Percentiles rank a stretch among this genome's conserved stretches.
Conservation (phyloP, 1,140 invertebrate species). For the Coenobita brevimanus region DNA sequence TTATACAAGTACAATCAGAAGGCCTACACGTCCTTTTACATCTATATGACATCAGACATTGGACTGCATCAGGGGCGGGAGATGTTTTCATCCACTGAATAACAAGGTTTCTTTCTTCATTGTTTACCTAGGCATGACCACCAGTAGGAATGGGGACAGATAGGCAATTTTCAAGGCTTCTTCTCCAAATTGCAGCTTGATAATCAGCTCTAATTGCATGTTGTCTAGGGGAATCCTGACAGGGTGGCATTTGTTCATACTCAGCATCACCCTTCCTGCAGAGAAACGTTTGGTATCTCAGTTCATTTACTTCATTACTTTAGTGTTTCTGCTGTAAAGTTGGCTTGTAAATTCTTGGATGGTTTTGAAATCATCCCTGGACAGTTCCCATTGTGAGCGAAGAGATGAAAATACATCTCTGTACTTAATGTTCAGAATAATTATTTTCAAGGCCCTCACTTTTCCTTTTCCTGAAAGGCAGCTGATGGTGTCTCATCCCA, state of each 20-base stretch:
- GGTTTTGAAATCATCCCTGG: neutral
- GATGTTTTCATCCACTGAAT: constrained; percentile 13
- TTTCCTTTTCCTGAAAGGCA: constrained; percentile 27
- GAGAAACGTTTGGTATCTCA: neutral
- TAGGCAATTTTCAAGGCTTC: neutral
- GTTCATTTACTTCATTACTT: neutral
- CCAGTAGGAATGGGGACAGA: neutral
- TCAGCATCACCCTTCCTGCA: neutral
- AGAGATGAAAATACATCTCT: neutral
- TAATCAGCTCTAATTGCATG: neutral
- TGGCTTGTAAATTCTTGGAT: constrained; percentile 10
- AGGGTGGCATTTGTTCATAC: neutral
- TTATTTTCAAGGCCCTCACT: neutral
- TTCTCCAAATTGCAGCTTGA: neutral
- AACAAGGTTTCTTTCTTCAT: constrained; percentile 2
- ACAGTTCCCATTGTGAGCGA: neutral
- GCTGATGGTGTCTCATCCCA: constrained; percentile 21
- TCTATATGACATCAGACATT: constrained; percentile 8
- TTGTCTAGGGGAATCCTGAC: neutral
- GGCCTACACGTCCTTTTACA: neutral
- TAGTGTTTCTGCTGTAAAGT: neutral
- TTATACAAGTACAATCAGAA: no score
- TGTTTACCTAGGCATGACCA: constrained; percentile 14
- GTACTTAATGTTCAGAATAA: neutral
- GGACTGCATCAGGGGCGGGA: constrained; percentile 5